Evolutionary conservation across 2,113 vertebrate genomes (phyloP).

Genomic region (Apaloderma vittatum): DNA sequence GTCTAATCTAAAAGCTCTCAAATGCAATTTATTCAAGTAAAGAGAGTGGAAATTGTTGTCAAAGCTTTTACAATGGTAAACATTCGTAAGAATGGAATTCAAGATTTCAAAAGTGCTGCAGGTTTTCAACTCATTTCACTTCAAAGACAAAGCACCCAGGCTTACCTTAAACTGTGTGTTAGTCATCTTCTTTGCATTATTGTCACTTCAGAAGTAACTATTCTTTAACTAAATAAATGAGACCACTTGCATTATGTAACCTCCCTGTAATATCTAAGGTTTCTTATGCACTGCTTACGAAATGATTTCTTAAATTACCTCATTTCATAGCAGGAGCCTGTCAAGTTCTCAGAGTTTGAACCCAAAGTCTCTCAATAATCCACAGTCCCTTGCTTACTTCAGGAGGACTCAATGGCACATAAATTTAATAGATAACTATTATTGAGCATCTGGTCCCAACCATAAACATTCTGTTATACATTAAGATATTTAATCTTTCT

Average conservation of each 20-base stretch:
- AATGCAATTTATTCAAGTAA: constrained; percentile 13
- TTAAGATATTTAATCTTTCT: not conserved
- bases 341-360: not conserved
- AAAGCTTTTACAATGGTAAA: not conserved
- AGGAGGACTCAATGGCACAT: not conserved
- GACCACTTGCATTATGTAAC: not conserved
- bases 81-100: not conserved
- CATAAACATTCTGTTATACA: not conserved
- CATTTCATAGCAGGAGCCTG: accelerated
- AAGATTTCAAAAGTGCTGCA: not conserved
- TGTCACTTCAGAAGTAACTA: not conserved
- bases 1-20: not conserved
- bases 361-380: not conserved
- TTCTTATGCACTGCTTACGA: not conserved
- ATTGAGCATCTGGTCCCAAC: not conserved
- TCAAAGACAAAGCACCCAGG: not conserved
- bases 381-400: not conserved
- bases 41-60: not conserved
- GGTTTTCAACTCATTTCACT: not conserved
- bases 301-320: not conserved
- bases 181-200: not conserved
- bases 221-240: not conserved
- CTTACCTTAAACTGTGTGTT: not conserved
- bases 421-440: not conserved
- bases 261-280: not conserved